Evolutionary conservation across 1,140 invertebrate species (phyloP), one percentile per base, ranked within the genome.

Genomic region (Paraescarpia echinospica): DNA sequence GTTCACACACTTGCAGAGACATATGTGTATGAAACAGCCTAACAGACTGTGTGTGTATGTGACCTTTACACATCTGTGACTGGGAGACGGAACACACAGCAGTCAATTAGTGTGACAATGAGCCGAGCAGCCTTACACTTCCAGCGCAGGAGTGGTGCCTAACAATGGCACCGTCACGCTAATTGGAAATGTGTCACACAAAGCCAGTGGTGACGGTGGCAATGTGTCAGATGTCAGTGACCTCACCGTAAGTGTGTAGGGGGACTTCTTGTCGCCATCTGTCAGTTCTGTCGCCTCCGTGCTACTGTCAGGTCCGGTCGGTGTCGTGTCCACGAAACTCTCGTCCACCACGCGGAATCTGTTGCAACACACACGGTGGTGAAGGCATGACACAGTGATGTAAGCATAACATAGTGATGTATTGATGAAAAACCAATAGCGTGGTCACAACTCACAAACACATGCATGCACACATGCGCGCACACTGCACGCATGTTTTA

Each of bases 331-430:
- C 93, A 97, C 97, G 96, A 99, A 99, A 18, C 96, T 96, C 96
- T 99, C 98, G 94, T 97, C 97, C 27, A 98, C 97, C 0, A 99
- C 97, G 93, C 98, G 97, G 96, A 99, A 99, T 94, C 98, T 96
- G 91, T 27, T 91, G 94, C 91, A 59, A 33, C 48, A 92, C 92
- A 93, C 33, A 90, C 6, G 35, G 89, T 35, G 35, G 89, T 5
- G 31, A 18, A 18, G 33, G 4, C 27, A 90, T 27, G 59, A 22
- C 59, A 77, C 59, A 77, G 59, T 31, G 2, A 31, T 27, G 22
- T 27, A 77, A 18, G 8, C 48, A 51, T 51, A 51, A 9, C 8
- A n/a, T n/a, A 51, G 18, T 51, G 48, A 18, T 51, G 48, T 18
- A 51, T 18, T 51, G 8, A 51, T 18, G 18, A 51, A 8, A 51